Evolutionary conservation across 2,113 vertebrate species (phyloP), one percentile per base, ranked within the genome.

Genomic region (Amblyopsis rosae): DNA sequence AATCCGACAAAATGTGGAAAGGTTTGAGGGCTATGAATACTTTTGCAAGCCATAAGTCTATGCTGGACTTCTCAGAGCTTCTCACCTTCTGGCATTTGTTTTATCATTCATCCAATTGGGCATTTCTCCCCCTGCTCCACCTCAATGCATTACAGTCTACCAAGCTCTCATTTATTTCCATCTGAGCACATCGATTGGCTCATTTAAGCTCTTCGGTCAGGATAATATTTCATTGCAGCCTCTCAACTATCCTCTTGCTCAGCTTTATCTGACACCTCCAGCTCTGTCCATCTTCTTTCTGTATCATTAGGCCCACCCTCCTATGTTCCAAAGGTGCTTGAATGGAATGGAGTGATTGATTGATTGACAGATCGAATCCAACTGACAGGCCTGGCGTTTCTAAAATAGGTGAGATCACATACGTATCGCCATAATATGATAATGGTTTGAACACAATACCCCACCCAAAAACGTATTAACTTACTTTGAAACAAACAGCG

Each of bases 121-220:
- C 48, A 63, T 71, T 65, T 57, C 54, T 72, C 67, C 71, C 49
- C 49, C 61, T 60, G 15, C 58, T 78, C 51, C 72, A 57, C 58
- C 75, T 47, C 51, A 19, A 48, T 17, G 57, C 80, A 76, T 73
- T 83, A 80, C 82, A 59, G 58, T 83, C 79, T 26, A 26, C 26
- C 78, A 71, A 54, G n/a, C 69, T 69, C 75, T 88, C 84, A 88
- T 90, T 90, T 85, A 85, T 87, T 87, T 82, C 80, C 78, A 85
- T 84, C 72, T 75, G 50, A 74, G 75, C 73, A 54, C 68, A 90
- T 86, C 62, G 85, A 92, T 85, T 85, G 80, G 73, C 65, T 87
- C 54, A 51, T 87, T 89, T 82, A 76, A 85, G 72, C 65, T 66
- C 56, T 63, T 8, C 11, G 72, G 64, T 54, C 62, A 75, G 64